Conservation (phyloP, 2,113 vertebrate genomes). For the Myodes glareolus region DNA sequence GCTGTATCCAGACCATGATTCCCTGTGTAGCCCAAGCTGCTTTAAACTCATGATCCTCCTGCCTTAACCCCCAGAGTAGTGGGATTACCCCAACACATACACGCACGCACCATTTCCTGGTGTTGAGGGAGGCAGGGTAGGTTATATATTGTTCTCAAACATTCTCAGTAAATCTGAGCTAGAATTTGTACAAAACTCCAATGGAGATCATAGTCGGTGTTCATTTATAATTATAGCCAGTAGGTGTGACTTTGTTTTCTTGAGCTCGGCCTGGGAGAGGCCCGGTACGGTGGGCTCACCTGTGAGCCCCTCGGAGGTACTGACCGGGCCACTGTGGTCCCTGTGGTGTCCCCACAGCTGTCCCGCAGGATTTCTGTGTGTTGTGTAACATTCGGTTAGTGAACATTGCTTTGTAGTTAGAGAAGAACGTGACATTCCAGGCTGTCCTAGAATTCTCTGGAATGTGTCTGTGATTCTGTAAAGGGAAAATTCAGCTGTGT, state of each 20-base stretch:
- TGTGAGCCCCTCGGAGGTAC: not conserved
- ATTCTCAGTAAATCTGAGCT: constrained; percentile 17
- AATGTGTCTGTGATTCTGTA: not conserved
- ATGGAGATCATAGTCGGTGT: not conserved
- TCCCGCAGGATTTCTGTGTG: not conserved
- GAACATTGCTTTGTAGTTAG: not conserved
- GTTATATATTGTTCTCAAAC: constrained; percentile 24
- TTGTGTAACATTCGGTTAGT: not conserved
- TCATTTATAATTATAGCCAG: not conserved
- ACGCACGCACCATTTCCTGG: not conserved
- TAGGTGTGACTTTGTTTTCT: not conserved
- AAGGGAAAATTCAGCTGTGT: not conserved
- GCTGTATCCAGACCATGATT: not conserved
- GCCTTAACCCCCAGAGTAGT: not conserved
- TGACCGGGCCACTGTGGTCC: too few species aligned
- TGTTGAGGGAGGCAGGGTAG: not conserved
- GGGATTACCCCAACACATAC: not conserved
- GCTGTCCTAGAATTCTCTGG: not conserved
- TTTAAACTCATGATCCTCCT: not conserved
- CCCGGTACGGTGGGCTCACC: fast-evolving
- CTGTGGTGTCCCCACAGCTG: not conserved
- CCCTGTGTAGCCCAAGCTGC: not conserved
- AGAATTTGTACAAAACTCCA: constrained; percentile 2
- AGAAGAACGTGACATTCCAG: not conserved
- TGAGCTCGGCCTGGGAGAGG: not conserved